These are phyloP conservation scores for Cottoperca gobio DNA, from an alignment of 2,797 vertebrate genomes.

Conservation along the genomic window DNA sequence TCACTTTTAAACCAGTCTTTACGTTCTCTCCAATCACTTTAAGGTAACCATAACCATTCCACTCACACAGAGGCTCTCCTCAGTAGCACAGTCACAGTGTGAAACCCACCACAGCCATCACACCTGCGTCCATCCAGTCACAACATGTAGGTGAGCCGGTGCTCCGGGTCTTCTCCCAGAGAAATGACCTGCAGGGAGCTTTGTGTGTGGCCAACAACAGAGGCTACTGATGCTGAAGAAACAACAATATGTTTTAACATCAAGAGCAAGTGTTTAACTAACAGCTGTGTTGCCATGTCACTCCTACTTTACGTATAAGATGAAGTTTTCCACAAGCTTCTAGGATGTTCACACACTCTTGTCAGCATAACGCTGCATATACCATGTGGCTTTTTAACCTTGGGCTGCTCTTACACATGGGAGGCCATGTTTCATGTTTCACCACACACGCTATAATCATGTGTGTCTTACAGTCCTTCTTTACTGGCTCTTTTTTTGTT, in stretches of 20 bases:
- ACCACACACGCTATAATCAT: conserved; percentile 66
- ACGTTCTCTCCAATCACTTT: background rate
- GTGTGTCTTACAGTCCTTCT: conserved; percentile 55
- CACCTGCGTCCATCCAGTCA: conserved; percentile 68
- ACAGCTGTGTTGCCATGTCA: conserved; percentile 40
- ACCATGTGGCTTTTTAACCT: conserved; percentile 45
- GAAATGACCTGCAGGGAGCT: conserved; percentile 59
- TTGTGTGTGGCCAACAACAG: conserved; percentile 76
- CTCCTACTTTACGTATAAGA: background rate
- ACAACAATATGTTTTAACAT: conserved; percentile 54
- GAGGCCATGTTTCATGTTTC: conserved; percentile 61
- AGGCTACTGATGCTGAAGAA: conserved; percentile 19
- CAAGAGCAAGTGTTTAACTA: conserved; percentile 11
- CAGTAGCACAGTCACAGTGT: conserved; percentile 36
- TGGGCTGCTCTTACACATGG: conserved; percentile 39
- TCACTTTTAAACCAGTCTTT: background rate
- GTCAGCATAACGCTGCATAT: background rate
- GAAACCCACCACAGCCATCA: conserved; percentile 58
- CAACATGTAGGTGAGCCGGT: conserved; percentile 65
- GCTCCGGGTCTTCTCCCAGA: conserved; percentile 20
- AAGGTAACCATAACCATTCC: conserved; percentile 4
- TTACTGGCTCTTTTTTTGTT: conserved; percentile 65
- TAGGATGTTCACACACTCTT: background rate
- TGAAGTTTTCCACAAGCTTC: background rate
- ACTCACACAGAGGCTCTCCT: conserved; percentile 29